These are phyloP conservation scores for Marisa cornuarietis DNA, from an alignment of 1,140 invertebrate genomes.

Conservation along the genomic window DNA sequence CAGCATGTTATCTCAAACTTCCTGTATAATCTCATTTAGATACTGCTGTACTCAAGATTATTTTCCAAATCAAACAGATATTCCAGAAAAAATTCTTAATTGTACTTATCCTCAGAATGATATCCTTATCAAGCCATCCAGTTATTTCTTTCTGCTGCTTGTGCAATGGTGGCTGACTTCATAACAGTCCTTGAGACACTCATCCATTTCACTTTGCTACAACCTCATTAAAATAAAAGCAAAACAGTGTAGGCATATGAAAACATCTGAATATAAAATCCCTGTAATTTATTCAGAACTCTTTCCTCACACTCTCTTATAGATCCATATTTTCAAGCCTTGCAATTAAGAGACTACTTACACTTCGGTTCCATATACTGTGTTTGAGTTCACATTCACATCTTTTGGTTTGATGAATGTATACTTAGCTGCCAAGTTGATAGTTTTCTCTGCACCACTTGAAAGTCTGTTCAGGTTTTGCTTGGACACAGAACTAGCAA, in stretches of 20 bases:
- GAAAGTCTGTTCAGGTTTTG: slow-evolving; percentile 10
- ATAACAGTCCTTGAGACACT: too few relatives aligned
- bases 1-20: too few relatives aligned
- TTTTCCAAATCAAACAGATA: too few relatives aligned
- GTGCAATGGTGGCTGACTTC: too few relatives aligned
- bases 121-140: too few relatives aligned
- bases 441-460: slow-evolving; percentile 5
- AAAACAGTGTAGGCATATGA: background rate
- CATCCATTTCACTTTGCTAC: background rate
- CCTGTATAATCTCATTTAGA: too few relatives aligned
- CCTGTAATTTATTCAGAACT: background rate
- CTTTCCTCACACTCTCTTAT: background rate
- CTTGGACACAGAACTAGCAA: slow-evolving; percentile 11
- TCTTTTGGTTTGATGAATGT: slow-evolving; percentile 34
- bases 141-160: too few relatives aligned
- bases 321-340: too few relatives aligned
- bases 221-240: background rate
- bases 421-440: slow-evolving; percentile 11
- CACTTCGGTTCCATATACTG: slow-evolving; percentile 48
- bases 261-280: background rate
- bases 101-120: too few relatives aligned
- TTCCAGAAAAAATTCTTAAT: too few relatives aligned
- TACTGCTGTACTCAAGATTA: too few relatives aligned
- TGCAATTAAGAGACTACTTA: slow-evolving; percentile 2
- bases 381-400: slow-evolving; percentile 18